Conservation (phyloP, 1,140 invertebrate species). For the Wasmannia auropunctata region DNA sequence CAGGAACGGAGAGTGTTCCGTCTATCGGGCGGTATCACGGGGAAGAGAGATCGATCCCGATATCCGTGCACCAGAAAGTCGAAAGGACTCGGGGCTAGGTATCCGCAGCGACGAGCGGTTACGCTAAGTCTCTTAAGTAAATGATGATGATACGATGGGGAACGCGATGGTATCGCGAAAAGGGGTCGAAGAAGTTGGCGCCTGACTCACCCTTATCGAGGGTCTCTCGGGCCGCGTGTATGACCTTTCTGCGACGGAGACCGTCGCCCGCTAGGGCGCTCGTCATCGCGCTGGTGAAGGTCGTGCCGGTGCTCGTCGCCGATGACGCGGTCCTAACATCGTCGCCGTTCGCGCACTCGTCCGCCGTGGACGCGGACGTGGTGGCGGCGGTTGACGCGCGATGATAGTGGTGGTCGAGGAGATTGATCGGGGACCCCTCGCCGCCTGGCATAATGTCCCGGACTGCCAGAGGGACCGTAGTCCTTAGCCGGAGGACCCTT, state of each 20-base stretch:
- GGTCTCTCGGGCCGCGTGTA: conserved; percentile 88
- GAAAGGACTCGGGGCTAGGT: neutral
- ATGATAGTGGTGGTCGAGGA: conserved; percentile 62
- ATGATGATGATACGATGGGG: too few relatives aligned
- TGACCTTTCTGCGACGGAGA: conserved; percentile 86
- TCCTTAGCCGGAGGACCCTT: conserved; percentile 81
- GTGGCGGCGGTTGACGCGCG: conserved; percentile 21
- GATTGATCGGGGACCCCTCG: conserved; percentile 83
- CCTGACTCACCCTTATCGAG: conserved; percentile 86
- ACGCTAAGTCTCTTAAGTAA: conserved; percentile 68
- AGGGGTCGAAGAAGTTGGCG: neutral
- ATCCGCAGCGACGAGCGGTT: conserved; percentile 15
- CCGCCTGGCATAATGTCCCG: conserved; percentile 83
- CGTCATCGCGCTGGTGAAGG: conserved; percentile 64
- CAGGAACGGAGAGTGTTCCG: conserved; percentile 28
- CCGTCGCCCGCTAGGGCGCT: conserved; percentile 76
- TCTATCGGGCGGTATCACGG: conserved; percentile 34
- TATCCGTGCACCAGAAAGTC: neutral
- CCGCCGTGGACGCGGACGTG: conserved; percentile 53
- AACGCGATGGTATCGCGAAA: neutral
- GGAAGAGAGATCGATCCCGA: conserved; percentile 56
- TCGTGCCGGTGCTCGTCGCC: conserved; percentile 62
- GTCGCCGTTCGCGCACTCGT: conserved; percentile 73
- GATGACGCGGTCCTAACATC: conserved; percentile 70
- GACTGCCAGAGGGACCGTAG: conserved; percentile 76